Conservation (phyloP, 1,140 invertebrate species). For the Scaptomyza pallida region DNA sequence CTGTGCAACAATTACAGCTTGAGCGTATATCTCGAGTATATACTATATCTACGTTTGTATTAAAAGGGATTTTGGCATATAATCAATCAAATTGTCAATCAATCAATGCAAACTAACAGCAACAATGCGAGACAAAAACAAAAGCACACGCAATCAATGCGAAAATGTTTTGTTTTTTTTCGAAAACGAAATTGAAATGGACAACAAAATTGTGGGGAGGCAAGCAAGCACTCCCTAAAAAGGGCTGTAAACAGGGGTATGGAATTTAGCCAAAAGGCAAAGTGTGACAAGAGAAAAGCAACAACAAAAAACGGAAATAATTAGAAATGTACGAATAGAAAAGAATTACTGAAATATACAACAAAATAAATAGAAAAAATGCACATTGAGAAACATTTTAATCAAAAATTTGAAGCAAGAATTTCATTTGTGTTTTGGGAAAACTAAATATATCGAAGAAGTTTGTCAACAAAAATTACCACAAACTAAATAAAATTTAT, state of each 20-base stretch:
- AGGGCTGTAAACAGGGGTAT: background rate
- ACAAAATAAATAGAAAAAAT: conserved; percentile 13
- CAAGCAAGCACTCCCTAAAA: background rate
- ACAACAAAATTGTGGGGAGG: conserved; percentile 56
- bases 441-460: no score
- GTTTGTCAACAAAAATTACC: no score
- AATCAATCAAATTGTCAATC: conserved; percentile 80
- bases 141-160: conserved; percentile 50
- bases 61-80: conserved; percentile 61
- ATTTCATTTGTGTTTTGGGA: no score
- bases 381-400: background rate
- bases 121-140: conserved; percentile 34
- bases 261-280: background rate
- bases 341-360: background rate
- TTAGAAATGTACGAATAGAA: conserved; percentile 42
- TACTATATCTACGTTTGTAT: conserved; percentile 21
- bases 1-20: conserved; percentile 37
- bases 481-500: no score
- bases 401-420: background rate
- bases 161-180: conserved; percentile 57
- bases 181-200: conserved; percentile 60
- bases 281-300: conserved; percentile 43
- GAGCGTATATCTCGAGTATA: background rate
- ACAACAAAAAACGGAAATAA: conserved; percentile 69
- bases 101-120: conserved; percentile 63